Evolutionary conservation across 2,888 invertebrate species (phyloP).

Genomic region (Listrodromus nycthemerus): DNA sequence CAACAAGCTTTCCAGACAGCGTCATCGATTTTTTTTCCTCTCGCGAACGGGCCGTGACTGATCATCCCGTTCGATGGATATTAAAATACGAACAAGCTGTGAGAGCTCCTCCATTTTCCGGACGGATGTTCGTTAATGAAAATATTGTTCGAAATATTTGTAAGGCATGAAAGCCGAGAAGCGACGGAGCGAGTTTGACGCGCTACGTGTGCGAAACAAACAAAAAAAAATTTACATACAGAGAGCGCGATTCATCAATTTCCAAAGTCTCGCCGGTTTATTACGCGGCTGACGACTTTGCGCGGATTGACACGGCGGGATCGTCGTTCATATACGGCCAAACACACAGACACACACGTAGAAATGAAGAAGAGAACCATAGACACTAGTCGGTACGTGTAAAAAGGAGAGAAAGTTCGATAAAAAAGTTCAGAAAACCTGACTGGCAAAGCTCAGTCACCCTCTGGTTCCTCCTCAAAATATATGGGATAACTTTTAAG

Average conservation of each 20-base stretch:
- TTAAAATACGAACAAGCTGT: constrained; percentile 25
- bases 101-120: not conserved
- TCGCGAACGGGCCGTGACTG: constrained; percentile 19
- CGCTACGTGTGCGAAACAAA: not conserved
- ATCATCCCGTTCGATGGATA: constrained; percentile 36
- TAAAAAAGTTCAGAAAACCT: constrained; percentile 72
- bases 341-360: not conserved
- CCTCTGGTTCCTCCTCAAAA: constrained; percentile 65
- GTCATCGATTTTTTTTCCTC: constrained; percentile 30
- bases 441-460: constrained; percentile 51
- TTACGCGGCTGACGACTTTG: constrained; percentile 62
- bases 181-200: not conserved
- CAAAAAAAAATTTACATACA: not conserved
- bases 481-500: constrained; percentile 76
- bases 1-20: constrained; percentile 22
- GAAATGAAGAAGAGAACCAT: constrained; percentile 30
- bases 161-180: not conserved
- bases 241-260: constrained; percentile 69
- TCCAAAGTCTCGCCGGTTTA: constrained; percentile 62
- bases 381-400: constrained; percentile 19
- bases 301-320: constrained; percentile 14
- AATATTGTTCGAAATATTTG: not conserved
- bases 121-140: not conserved
- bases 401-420: constrained; percentile 60
- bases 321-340: not conserved